Conservation (phyloP, 37 sponge, comb jelly and placozoan species). For the Petrosia ficiformis region DNA sequence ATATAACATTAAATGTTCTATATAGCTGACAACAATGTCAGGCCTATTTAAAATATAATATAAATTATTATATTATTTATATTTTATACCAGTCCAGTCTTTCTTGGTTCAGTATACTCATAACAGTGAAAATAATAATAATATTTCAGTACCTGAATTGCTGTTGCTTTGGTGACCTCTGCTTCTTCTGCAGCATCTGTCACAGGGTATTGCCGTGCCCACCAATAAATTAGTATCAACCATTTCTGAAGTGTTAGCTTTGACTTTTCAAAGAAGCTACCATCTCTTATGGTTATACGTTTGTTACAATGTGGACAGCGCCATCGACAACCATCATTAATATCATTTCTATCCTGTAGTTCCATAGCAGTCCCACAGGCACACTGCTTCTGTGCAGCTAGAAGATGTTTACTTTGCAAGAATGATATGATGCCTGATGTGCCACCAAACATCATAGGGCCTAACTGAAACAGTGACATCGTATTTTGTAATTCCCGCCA, state of each 20-base stretch:
- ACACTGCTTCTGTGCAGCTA: not conserved
- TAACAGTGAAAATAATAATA: not conserved
- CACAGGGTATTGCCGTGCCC: too few species aligned
- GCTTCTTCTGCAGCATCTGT: too few species aligned
- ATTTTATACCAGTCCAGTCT: too few species aligned
- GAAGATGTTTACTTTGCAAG: not conserved
- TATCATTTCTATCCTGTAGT: not conserved
- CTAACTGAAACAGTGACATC: slow-evolving; percentile 2
- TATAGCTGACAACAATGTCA: too few species aligned
- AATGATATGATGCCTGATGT: not conserved
- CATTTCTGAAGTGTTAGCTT: slow-evolving; percentile 8
- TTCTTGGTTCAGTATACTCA: not conserved
- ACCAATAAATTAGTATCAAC: slow-evolving; percentile 2
- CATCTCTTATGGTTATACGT: slow-evolving; percentile 21
- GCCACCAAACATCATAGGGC: slow-evolving; percentile 1
- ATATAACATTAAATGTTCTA: too few species aligned
- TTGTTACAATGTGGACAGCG: slow-evolving; percentile 5
- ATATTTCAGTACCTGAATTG: not conserved
- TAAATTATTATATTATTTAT: too few species aligned
- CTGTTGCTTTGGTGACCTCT: not conserved
- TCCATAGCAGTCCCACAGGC: slow-evolving; percentile 5
- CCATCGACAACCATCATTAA: slow-evolving; percentile 11
- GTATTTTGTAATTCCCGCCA: too few species aligned
- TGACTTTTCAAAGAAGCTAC: slow-evolving; percentile 29
- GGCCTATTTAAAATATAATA: too few species aligned